phyloP scores from a whole-genome alignment of 2,888 invertebrate species.

The Dolichopus griseipennis region DNA sequence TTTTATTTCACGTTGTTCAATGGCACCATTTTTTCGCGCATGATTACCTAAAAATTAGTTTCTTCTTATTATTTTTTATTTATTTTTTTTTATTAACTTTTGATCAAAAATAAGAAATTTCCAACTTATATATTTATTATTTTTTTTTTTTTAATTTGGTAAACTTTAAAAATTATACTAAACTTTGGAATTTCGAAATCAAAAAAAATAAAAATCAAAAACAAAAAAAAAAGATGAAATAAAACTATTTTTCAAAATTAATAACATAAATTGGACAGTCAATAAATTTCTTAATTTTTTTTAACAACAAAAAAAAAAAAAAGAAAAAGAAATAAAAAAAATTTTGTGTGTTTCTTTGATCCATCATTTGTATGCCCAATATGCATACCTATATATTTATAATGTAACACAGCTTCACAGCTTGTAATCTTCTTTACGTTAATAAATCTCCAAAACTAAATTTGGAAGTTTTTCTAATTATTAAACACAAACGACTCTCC shows the following conservation, averaged over 20 bases:
- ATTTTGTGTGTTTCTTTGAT: no score
- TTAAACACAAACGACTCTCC: no score
- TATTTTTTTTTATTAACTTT: background rate
- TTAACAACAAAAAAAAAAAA: background rate
- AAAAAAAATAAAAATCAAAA: background rate
- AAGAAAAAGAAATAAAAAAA: no score
- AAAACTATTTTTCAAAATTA: background rate
- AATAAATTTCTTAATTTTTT: background rate
- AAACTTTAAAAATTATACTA: background rate
- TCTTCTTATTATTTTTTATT: background rate
- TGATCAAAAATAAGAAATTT: background rate
- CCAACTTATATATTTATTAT: background rate
- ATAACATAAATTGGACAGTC: constrained; percentile 1
- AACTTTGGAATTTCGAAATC: background rate
- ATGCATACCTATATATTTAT: no score
- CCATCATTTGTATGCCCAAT: no score
- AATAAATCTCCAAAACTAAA: no score
- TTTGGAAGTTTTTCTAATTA: no score
- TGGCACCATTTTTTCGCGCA: constrained; percentile 6
- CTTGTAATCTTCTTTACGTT: background rate
- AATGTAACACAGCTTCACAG: background rate
- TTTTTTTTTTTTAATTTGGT: no score
- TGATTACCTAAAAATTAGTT: background rate
- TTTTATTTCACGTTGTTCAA: background rate
- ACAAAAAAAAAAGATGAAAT: no score